Evolutionary conservation across 2,888 invertebrate genomes (phyloP), one percentile per base, ranked within the genome.

Genomic region (Lordiphosa fenestrarum): DNA sequence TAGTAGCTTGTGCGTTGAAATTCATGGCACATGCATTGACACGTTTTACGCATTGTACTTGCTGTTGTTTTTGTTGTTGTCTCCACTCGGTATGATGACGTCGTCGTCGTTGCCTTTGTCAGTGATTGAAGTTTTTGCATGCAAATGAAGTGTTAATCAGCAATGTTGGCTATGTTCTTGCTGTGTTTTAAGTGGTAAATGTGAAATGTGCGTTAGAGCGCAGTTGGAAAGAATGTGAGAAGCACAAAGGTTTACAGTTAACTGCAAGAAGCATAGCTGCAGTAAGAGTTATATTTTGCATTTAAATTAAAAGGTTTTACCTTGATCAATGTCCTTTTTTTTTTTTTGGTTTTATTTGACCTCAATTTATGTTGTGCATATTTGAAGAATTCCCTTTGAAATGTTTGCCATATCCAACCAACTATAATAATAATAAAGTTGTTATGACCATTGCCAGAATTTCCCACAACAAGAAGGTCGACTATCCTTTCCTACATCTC

Each of bases 21-120:
- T 76, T 69, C 77, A 78, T 67, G 66, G 77, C 55, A 76, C 81
- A 81, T 74, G 74, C 77, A 81, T 66, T 61, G 77, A 72, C 81
- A 81, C 73, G 73, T 70, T 81, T 67, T 67, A 77, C 49, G 51
- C 58, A 64, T 51, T 46, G 64, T 64, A 42, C 25, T 63, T 62
- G 37, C 23, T 41, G 63, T 21, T 49, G 42, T 36, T 39, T 46
- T 44, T 38, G 19, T 25, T 25, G 25, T 25, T 25, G 25, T 25
- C 25, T 25, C 7, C 25, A 2, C 15, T 39, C 19, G 30, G 49
- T 49, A 48, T 37, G 40, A n/a, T n/a, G n/a, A n/a, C n/a, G n/a
- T n/a, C 33, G 13, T 49, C 50, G 13, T 49, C 50, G 56, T 66
- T 53, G 21, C 36, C 38, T 36, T 49, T 47, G 64, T 57, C 57